Conservation (phyloP, 2,888 invertebrate genomes). For the Drosophila leonis region DNA sequence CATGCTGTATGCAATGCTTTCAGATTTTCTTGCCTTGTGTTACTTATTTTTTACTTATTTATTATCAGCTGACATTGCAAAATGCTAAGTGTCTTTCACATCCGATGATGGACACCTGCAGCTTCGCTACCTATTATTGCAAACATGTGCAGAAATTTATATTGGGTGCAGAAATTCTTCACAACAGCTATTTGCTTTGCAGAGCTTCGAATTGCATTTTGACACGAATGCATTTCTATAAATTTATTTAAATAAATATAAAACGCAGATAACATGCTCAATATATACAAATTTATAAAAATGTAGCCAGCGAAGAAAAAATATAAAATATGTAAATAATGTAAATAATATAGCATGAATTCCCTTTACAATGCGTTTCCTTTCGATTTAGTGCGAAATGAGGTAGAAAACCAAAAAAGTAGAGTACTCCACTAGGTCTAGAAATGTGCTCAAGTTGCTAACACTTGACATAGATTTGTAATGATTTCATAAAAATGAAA, state of each 20-base stretch:
- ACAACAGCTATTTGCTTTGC: background rate
- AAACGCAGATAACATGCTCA: background rate
- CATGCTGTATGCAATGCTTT: slow-evolving; percentile 28
- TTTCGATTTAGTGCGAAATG: too few relatives aligned
- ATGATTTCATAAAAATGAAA: too few relatives aligned
- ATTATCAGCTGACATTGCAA: slow-evolving; percentile 64
- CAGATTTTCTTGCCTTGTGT: slow-evolving; percentile 20
- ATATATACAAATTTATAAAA: too few relatives aligned
- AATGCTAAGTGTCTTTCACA: slow-evolving; percentile 43
- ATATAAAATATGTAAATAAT: background rate
- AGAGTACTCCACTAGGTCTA: too few relatives aligned
- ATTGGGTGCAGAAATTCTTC: slow-evolving; percentile 11
- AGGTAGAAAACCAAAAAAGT: too few relatives aligned
- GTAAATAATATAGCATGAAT: too few relatives aligned
- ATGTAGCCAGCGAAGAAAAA: too few relatives aligned
- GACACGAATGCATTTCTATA: background rate
- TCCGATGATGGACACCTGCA: slow-evolving; percentile 25
- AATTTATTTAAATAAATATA: background rate
- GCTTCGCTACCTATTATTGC: slow-evolving; percentile 18
- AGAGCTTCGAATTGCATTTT: background rate
- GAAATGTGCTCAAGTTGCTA: too few relatives aligned
- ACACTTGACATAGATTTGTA: too few relatives aligned
- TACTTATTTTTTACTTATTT: background rate
- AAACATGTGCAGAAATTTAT: slow-evolving; percentile 27
- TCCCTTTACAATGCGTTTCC: too few relatives aligned